Percentiles rank a stretch among this genome's conserved stretches.
Evolutionary conservation across 2,888 invertebrate species (phyloP).

Genomic region (Heteropelma amictum): DNA sequence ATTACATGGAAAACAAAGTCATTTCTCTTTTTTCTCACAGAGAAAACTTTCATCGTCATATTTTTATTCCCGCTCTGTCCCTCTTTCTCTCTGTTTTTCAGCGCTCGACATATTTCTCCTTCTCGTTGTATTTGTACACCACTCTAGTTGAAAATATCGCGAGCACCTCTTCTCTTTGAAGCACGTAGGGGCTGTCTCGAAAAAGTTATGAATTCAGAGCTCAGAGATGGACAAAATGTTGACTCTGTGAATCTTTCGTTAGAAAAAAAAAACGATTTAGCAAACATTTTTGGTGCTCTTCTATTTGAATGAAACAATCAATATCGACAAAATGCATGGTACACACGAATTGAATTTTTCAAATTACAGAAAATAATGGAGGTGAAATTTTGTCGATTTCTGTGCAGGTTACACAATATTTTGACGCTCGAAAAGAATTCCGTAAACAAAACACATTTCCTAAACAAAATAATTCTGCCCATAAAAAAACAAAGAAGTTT

Average conservation of each 20-base stretch:
- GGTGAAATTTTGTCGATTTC: slow-evolving; percentile 11
- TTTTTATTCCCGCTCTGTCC: slow-evolving; percentile 3
- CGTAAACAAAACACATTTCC: slow-evolving; percentile 5
- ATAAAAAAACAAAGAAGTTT: slow-evolving; percentile 6
- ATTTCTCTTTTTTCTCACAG: neutral
- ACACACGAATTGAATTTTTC: neutral
- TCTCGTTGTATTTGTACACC: slow-evolving; percentile 24
- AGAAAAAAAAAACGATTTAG: neutral
- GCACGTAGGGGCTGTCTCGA: slow-evolving; percentile 31
- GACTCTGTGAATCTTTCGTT: neutral
- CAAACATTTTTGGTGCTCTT: neutral
- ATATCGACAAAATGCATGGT: neutral
- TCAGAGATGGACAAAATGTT: slow-evolving; percentile 38
- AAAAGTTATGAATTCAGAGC: slow-evolving; percentile 16
- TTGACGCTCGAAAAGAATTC: slow-evolving; percentile 4
- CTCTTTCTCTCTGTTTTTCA: neutral
- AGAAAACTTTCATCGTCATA: neutral
- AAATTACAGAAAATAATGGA: neutral
- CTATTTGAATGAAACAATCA: neutral
- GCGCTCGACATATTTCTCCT: slow-evolving; percentile 2
- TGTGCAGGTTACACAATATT: neutral
- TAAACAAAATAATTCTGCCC: neutral
- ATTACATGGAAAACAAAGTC: neutral
- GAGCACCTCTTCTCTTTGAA: slow-evolving; percentile 32
- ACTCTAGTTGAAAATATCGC: slow-evolving; percentile 33